Percentiles rank a stretch among this genome's conserved stretches.
phyloP scores from a whole-genome alignment of 2,797 vertebrate genomes.

The Capromys pilorides region DNA sequence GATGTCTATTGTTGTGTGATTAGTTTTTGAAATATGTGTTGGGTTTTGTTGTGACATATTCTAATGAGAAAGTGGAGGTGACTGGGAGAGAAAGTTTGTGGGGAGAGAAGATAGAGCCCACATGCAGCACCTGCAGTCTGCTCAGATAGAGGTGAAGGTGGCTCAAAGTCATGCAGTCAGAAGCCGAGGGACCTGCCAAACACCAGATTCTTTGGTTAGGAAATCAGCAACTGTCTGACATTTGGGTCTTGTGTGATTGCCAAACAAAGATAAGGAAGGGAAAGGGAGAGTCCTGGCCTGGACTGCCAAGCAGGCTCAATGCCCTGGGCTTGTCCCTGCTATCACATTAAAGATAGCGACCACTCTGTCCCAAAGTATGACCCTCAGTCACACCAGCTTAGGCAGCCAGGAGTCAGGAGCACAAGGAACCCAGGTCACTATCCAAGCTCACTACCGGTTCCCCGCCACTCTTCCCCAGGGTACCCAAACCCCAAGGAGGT shows the following conservation, averaged over 20 bases:
- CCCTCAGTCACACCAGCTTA: not conserved
- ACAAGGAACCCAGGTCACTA: not conserved
- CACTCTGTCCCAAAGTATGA: not conserved
- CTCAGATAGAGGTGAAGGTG: conserved; percentile 5
- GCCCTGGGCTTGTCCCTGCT: conserved; percentile 42
- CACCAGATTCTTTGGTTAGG: conserved; percentile 68
- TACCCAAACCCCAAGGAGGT: not conserved
- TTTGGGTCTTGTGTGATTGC: not conserved
- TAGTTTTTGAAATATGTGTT: not conserved
- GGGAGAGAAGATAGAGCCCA: not conserved
- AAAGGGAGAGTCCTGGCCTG: conserved; percentile 7
- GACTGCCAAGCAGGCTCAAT: not conserved
- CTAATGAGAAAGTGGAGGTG: not conserved
- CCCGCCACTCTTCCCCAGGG: not conserved
- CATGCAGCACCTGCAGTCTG: not conserved
- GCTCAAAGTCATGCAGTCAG: conserved; percentile 51
- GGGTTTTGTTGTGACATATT: not conserved
- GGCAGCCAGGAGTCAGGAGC: not conserved
- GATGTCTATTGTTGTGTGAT: not conserved
- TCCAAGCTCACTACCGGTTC: not conserved
- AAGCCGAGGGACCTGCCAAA: conserved; percentile 34
- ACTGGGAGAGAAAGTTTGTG: not conserved
- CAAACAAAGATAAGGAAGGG: conserved; percentile 57
- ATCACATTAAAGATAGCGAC: conserved; percentile 52
- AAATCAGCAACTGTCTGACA: conserved; percentile 58